Evolutionary conservation across 2,113 vertebrate species (phyloP).

Genomic region (Pyrgilauda ruficollis): DNA sequence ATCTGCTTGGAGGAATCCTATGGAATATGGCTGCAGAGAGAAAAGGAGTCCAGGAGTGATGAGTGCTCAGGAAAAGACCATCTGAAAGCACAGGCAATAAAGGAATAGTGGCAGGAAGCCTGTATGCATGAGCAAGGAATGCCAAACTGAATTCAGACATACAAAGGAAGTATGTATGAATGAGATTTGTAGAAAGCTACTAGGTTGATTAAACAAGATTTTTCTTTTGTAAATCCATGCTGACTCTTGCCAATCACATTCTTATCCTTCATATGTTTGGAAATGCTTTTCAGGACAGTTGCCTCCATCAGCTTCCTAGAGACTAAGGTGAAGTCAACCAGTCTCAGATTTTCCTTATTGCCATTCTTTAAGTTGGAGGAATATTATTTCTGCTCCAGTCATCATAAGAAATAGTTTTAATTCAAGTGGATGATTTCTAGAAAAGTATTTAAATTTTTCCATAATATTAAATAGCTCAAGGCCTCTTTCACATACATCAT

Average conservation of each 20-base stretch:
- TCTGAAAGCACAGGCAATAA: not conserved
- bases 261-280: not conserved
- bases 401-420: not conserved
- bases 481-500: not conserved
- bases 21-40: not conserved
- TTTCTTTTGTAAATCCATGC: not conserved
- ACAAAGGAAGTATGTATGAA: not conserved
- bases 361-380: not conserved
- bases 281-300: not conserved
- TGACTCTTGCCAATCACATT: not conserved
- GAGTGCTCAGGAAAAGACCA: not conserved
- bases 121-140: not conserved
- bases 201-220: not conserved
- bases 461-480: not conserved
- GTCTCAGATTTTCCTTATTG: not conserved
- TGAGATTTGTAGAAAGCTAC: not conserved
- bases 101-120: not conserved
- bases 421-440: not conserved
- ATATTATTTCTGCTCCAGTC: not conserved
- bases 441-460: not conserved
- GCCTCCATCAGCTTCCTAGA: not conserved
- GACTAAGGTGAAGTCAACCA: not conserved
- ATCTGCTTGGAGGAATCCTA: not conserved
- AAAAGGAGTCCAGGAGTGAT: not conserved
- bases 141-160: not conserved